These are phyloP conservation scores for Lepisosteus oculatus DNA, from an alignment of 2,113 vertebrate genomes.

Conservation along the genomic window DNA sequence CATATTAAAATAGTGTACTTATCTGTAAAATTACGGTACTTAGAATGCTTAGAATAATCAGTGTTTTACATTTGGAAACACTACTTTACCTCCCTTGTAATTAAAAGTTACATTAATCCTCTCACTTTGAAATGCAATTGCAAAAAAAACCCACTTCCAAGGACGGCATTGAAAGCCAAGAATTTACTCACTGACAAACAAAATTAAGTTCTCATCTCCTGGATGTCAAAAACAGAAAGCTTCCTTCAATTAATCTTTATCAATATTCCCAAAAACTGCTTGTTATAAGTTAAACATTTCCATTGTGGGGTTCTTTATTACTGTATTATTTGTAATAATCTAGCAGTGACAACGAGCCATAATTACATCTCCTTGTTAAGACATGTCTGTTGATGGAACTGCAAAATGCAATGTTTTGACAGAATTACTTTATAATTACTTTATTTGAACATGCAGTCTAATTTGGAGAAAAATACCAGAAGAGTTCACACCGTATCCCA, in stretches of 20 bases:
- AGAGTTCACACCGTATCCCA: too few species aligned
- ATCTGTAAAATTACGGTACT: slow-evolving; percentile 22
- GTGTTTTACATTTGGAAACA: slow-evolving; percentile 35
- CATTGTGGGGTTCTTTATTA: too few species aligned
- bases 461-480: too few species aligned
- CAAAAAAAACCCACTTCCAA: slow-evolving; percentile 31
- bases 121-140: slow-evolving; percentile 52
- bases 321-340: too few species aligned
- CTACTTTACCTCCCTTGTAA: slow-evolving; percentile 36
- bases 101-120: slow-evolving; percentile 56
- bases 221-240: background rate
- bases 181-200: background rate
- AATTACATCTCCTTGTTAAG: too few species aligned
- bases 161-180: slow-evolving; percentile 21
- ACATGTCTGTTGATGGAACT: too few species aligned
- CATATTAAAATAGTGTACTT: slow-evolving; percentile 40
- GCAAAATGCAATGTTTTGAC: too few species aligned
- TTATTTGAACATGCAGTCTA: too few species aligned
- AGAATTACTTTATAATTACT: too few species aligned
- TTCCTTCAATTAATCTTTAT: background rate
- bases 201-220: too few species aligned
- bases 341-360: too few species aligned
- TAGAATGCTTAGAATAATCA: slow-evolving; percentile 43
- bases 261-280: background rate
- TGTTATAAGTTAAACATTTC: too few species aligned